A percentile compares a stretch with the other conserved stretches of the same genome.
These are phyloP conservation scores for Labeo rohita DNA, from an alignment of 2,113 vertebrate genomes.

Conservation along the genomic window DNA sequence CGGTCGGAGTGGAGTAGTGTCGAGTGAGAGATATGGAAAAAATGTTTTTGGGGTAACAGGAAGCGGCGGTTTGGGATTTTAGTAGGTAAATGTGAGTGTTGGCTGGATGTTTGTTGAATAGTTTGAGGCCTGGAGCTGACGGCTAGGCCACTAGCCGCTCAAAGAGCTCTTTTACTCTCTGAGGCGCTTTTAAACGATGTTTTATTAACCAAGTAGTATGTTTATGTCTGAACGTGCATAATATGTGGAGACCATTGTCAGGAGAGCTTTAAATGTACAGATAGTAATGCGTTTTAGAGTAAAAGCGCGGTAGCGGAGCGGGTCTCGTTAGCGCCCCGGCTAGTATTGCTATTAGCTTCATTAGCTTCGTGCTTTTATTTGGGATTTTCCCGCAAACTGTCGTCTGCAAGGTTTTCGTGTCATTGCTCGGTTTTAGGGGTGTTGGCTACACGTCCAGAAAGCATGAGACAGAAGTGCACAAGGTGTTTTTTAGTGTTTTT, in stretches of 20 bases:
- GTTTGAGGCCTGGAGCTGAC: constrained; percentile 76
- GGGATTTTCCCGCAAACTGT: constrained; percentile 42
- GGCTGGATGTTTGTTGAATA: constrained; percentile 68
- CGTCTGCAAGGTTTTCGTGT: not conserved
- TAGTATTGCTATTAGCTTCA: constrained; percentile 50
- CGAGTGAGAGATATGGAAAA: not conserved
- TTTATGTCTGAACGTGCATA: not conserved
- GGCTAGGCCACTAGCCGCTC: constrained; percentile 55
- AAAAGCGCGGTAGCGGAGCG: constrained; percentile 2
- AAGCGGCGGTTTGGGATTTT: constrained; percentile 57
- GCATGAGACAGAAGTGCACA: not conserved
- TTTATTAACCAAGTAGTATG: not conserved
- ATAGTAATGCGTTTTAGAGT: not conserved
- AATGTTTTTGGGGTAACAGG: constrained; percentile 32
- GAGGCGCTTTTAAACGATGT: not conserved
- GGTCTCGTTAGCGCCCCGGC: constrained; percentile 35
- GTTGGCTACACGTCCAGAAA: not conserved
- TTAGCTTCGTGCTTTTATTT: constrained; percentile 54
- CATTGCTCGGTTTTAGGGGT: not conserved
- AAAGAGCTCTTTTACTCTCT: not conserved
- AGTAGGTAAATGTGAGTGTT: constrained; percentile 64
- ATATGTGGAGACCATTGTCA: not conserved
- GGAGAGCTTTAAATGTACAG: not conserved
- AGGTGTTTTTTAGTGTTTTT: constrained; percentile 72
- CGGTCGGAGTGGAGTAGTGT: constrained; percentile 50